phyloP scores from a whole-genome alignment of 2,888 invertebrate genomes.

The Drosophila kuntzei region DNA sequence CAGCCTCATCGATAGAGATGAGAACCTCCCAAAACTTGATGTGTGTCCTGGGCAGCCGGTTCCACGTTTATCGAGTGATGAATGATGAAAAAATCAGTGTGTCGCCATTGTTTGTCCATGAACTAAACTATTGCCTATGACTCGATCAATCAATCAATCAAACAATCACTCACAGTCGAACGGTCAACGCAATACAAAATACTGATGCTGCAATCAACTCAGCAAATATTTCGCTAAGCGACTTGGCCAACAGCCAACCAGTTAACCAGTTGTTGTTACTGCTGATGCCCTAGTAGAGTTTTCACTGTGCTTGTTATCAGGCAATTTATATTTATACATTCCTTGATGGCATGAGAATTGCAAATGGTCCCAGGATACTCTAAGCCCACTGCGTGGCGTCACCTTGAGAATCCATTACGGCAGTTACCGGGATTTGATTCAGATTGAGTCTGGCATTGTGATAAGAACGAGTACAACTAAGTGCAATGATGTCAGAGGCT shows the following conservation, averaged over 20 bases:
- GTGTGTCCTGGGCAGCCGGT: conserved; percentile 28
- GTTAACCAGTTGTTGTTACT: conserved; percentile 7
- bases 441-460: conserved; percentile 2
- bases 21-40: conserved; percentile 15
- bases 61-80: conserved; percentile 39
- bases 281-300: neutral
- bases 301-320: conserved; percentile 19
- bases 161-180: conserved; percentile 36
- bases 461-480: conserved; percentile 1
- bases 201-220: conserved; percentile 63
- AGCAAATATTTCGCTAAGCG: conserved; percentile 56
- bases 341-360: conserved; percentile 43
- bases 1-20: conserved; percentile 32
- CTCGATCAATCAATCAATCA: conserved; percentile 47
- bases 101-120: conserved; percentile 50
- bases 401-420: conserved; percentile 2
- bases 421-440: neutral
- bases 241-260: conserved; percentile 11
- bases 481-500: neutral
- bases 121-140: conserved; percentile 19
- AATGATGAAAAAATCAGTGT: conserved; percentile 27
- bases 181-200: conserved; percentile 27
- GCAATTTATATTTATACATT: conserved; percentile 44
- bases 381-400: neutral
- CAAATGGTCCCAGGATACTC: conserved; percentile 7